A percentile compares a stretch with the other conserved stretches of the same genome.
Conservation (phyloP, 2,113 vertebrate species). For the Alouatta palliata region DNA sequence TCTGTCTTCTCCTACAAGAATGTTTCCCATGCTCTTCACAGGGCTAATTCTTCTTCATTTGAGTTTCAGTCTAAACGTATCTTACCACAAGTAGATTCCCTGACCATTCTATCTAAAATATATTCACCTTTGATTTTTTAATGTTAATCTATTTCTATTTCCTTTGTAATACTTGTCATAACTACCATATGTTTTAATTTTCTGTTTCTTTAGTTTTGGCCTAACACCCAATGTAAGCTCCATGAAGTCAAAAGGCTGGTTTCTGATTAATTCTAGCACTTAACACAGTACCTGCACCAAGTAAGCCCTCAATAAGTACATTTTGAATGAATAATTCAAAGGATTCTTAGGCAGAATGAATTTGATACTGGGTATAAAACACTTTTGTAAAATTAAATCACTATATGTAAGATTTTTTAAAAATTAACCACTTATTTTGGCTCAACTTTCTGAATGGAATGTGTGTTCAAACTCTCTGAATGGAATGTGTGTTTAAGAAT, state of each 20-base stretch:
- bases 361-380: not conserved
- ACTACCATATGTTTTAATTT: not conserved
- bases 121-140: not conserved
- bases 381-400: not conserved
- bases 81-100: not conserved
- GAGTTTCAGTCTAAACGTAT: not conserved
- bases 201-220: not conserved
- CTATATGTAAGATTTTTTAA: not conserved
- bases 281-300: not conserved
- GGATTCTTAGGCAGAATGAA: not conserved
- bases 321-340: not conserved
- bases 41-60: not conserved
- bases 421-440: not conserved
- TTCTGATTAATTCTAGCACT: not conserved
- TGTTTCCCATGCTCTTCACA: not conserved
- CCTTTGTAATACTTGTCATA: not conserved
- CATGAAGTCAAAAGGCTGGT: not conserved
- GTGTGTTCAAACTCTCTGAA: not conserved
- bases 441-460: not conserved
- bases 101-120: not conserved
- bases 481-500: not conserved
- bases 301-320: not conserved
- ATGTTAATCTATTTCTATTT: not conserved
- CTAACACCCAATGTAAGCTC: not conserved
- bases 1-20: not conserved